These are phyloP conservation scores for Trichonephila inaurata DNA, from an alignment of 1,140 invertebrate species.

Conservation along the genomic window DNA sequence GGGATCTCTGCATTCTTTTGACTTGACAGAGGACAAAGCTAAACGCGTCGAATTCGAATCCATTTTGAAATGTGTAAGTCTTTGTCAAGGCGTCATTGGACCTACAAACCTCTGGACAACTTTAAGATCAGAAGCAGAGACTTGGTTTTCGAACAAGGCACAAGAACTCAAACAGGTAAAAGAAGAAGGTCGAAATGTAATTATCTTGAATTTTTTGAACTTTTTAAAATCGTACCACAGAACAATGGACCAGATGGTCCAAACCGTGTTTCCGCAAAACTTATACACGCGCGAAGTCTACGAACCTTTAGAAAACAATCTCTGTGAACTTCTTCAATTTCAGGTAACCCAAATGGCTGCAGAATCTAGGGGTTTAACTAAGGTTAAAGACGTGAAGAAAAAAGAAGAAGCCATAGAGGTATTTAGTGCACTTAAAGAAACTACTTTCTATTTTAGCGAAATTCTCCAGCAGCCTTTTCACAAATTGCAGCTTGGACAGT, in stretches of 20 bases:
- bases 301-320: neutral
- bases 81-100: neutral
- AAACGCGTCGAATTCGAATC: slow-evolving; percentile 20
- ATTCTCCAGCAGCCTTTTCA: neutral
- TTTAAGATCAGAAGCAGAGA: slow-evolving; percentile 8
- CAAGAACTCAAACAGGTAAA: neutral
- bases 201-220: neutral
- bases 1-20: slow-evolving; percentile 26
- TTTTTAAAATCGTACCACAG: slow-evolving; percentile 11
- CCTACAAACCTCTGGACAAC: neutral
- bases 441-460: neutral
- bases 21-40: neutral
- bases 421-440: neutral
- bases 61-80: slow-evolving; percentile 23
- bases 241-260: slow-evolving; percentile 5
- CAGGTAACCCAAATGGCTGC: neutral
- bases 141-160: neutral
- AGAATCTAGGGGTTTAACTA: neutral
- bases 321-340: neutral
- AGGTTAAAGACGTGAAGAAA: neutral
- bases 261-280: neutral
- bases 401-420: slow-evolving; percentile 29
- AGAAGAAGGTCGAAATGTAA: neutral
- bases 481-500: neutral
- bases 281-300: slow-evolving; percentile 9